A percentile compares a stretch with the other conserved stretches of the same genome.
Evolutionary conservation across 2,888 invertebrate species (phyloP).

Genomic region (Dasysyrphus tricinctus): DNA sequence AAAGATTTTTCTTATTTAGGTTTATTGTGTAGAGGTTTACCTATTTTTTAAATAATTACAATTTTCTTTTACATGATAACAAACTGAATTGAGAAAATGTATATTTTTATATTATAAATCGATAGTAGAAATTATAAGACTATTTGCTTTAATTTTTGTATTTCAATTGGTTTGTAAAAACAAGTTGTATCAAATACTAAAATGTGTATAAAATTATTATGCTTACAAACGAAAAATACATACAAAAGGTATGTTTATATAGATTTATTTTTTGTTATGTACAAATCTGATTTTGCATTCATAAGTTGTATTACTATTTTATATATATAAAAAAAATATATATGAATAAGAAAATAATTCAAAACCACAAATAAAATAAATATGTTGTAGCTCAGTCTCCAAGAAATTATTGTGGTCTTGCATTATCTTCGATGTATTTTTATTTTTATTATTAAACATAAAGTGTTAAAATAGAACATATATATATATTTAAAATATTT

Average conservation of each 20-base stretch:
- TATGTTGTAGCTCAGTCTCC: slow-evolving; percentile 84
- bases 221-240: slow-evolving; percentile 49
- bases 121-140: slow-evolving; percentile 27
- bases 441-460: slow-evolving; percentile 56
- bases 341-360: slow-evolving; percentile 75
- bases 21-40: slow-evolving; percentile 45
- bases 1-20: slow-evolving; percentile 35
- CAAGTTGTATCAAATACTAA: slow-evolving; percentile 33
- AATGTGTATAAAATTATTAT: slow-evolving; percentile 53
- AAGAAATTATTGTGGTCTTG: slow-evolving; percentile 81
- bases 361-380: slow-evolving; percentile 81
- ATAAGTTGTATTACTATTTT: slow-evolving; percentile 56
- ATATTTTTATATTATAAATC: neutral
- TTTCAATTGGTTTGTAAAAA: slow-evolving; percentile 47
- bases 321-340: slow-evolving; percentile 35
- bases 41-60: slow-evolving; percentile 55
- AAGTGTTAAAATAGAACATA: slow-evolving; percentile 57
- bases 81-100: slow-evolving; percentile 8
- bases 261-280: slow-evolving; percentile 35
- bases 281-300: slow-evolving; percentile 51
- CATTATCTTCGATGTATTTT: slow-evolving; percentile 73
- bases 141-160: slow-evolving; percentile 36
- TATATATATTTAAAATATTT: slow-evolving; percentile 72
- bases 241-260: slow-evolving; percentile 47
- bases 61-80: slow-evolving; percentile 28